Percentiles rank a stretch among this genome's conserved stretches.
Evolutionary conservation across 2,797 vertebrate species (phyloP).

Genomic region (Alouatta caraya): DNA sequence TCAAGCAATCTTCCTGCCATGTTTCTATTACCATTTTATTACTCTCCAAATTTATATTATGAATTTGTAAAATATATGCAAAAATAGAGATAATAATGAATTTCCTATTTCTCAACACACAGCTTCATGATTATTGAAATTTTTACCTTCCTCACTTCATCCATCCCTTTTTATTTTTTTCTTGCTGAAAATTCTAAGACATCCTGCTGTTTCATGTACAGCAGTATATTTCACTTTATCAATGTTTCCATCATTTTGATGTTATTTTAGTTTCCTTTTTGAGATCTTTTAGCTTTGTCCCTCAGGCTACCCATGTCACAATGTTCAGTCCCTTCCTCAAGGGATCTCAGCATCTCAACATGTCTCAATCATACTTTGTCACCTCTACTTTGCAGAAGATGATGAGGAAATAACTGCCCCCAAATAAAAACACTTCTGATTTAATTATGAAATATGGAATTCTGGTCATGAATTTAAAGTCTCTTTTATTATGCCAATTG

Average conservation of each 20-base stretch:
- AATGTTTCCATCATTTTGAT: background rate
- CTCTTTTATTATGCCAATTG: background rate
- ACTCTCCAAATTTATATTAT: background rate
- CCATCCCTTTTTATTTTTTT: background rate
- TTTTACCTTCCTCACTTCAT: background rate
- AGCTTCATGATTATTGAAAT: background rate
- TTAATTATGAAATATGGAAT: slow-evolving; percentile 68
- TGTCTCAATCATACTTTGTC: background rate
- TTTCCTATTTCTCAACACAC: background rate
- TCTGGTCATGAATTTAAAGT: slow-evolving; percentile 54
- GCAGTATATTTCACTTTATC: background rate
- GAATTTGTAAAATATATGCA: background rate
- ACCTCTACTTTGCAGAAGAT: background rate
- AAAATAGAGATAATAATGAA: background rate
- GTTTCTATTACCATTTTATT: background rate
- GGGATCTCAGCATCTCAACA: background rate
- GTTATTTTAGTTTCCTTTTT: slow-evolving; percentile 18
- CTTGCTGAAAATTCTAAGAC: background rate
- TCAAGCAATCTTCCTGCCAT: background rate
- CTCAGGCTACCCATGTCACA: background rate
- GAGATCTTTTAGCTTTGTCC: background rate
- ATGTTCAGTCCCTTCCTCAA: background rate
- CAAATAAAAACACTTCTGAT: slow-evolving; percentile 55
- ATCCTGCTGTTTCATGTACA: background rate
- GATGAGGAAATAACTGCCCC: background rate